Percentiles rank a stretch among this genome's conserved stretches.
Evolutionary conservation across 35 echinoderm and acorn worm genomes (phyloP).

Genomic region (Acanthaster planci): DNA sequence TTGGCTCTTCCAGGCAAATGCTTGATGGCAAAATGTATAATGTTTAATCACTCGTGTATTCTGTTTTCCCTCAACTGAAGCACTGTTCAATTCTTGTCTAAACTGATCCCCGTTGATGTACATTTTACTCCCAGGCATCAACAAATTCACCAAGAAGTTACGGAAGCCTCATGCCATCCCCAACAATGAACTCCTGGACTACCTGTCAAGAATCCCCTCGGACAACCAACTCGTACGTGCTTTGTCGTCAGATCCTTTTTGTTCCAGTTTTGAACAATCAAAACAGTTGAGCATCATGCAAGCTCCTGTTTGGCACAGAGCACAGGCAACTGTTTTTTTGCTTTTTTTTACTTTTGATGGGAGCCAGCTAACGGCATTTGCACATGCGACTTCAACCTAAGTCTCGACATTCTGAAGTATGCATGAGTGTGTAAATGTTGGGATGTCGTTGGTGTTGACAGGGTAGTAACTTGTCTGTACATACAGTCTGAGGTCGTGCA

Average conservation of each 20-base stretch:
- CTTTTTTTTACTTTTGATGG: neutral
- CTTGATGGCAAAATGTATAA: too few relatives aligned
- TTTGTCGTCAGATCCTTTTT: neutral
- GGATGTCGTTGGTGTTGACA: too few relatives aligned
- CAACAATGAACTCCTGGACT: slow-evolving; percentile 91
- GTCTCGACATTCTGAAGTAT: too few relatives aligned
- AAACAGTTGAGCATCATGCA: neutral
- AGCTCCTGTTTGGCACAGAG: neutral
- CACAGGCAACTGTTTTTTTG: neutral
- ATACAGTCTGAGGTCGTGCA: too few relatives aligned
- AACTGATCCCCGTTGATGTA: too few relatives aligned
- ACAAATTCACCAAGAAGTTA: slow-evolving; percentile 98
- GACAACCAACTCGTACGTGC: slow-evolving; percentile 85
- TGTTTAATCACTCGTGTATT: too few relatives aligned
- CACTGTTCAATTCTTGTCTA: too few relatives aligned
- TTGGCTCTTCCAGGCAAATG: too few relatives aligned
- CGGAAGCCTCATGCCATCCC: slow-evolving; percentile 87
- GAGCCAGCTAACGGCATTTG: neutral
- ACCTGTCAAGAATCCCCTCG: slow-evolving; percentile 92
- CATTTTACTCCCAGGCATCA: slow-evolving; percentile 73
- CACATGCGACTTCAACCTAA: too few relatives aligned
- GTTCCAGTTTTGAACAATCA: neutral
- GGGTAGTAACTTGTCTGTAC: too few relatives aligned
- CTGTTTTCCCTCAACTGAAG: too few relatives aligned
- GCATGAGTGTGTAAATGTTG: too few relatives aligned